A percentile compares a stretch with the other conserved stretches of the same genome.
phyloP scores from a whole-genome alignment of 2,113 vertebrate genomes.

The Zosterops borbonicus region DNA sequence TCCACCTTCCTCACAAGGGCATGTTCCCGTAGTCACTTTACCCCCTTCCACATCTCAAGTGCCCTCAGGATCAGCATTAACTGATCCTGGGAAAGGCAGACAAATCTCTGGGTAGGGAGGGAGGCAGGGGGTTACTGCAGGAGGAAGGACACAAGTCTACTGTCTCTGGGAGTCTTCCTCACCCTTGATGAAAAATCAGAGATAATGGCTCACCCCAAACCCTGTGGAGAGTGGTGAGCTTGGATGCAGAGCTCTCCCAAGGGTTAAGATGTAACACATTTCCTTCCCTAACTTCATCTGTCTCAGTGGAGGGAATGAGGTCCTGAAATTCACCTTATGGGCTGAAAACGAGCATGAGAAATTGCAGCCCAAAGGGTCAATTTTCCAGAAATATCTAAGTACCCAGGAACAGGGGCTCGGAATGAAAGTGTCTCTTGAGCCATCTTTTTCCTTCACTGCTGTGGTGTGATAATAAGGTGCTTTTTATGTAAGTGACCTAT shows the following conservation, averaged over 20 bases:
- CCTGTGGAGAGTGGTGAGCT: background rate
- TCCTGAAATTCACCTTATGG: slow-evolving; percentile 24
- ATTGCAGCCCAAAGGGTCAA: slow-evolving; percentile 69
- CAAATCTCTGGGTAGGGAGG: background rate
- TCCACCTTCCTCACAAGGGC: background rate
- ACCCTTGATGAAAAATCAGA: background rate
- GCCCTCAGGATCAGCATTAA: background rate
- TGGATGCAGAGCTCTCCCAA: background rate
- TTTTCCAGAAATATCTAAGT: slow-evolving; percentile 64
- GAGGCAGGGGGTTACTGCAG: background rate
- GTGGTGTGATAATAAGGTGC: slow-evolving; percentile 67
- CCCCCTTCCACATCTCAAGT: background rate
- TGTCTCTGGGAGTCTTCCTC: background rate
- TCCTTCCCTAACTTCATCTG: background rate
- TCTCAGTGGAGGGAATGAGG: background rate
- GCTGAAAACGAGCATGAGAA: slow-evolving; percentile 34
- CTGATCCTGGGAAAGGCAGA: background rate
- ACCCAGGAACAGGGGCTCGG: background rate
- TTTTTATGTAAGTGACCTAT: slow-evolving; percentile 77
- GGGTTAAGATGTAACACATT: background rate
- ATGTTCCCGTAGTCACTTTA: background rate
- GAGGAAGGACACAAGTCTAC: background rate
- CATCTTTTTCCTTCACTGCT: slow-evolving; percentile 41
- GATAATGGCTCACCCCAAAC: background rate
- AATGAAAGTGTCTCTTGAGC: slow-evolving; percentile 61